These are phyloP conservation scores for Mastacembelus armatus DNA, from an alignment of 2,797 vertebrate species.

Conservation along the genomic window DNA sequence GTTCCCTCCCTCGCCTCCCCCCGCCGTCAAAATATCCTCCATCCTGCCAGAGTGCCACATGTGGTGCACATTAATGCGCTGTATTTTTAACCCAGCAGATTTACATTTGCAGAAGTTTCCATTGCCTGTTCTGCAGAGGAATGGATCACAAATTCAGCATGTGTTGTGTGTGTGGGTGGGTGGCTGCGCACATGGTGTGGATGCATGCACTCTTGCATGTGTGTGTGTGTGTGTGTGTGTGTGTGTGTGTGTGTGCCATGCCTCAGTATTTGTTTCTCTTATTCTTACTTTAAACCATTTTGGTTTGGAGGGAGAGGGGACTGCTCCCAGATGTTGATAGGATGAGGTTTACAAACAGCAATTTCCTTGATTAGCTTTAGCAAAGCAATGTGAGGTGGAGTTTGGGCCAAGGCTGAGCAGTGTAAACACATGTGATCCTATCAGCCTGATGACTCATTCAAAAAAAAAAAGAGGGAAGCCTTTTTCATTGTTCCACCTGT, in stretches of 20 bases:
- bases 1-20: conserved; percentile 51
- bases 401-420: conserved; percentile 54
- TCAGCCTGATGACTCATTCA: conserved; percentile 61
- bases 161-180: conserved; percentile 45
- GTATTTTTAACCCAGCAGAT: conserved; percentile 89
- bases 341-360: conserved; percentile 83
- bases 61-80: conserved; percentile 88
- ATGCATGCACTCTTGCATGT: background rate
- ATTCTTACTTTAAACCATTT: conserved; percentile 57
- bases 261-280: conserved; percentile 74
- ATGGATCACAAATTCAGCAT: conserved; percentile 81
- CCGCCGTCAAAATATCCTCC: conserved; percentile 82
- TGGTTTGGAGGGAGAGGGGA: conserved; percentile 56
- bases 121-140: conserved; percentile 84
- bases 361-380: conserved; percentile 84
- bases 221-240: conserved; percentile 42
- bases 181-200: conserved; percentile 21
- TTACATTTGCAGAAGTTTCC: conserved; percentile 89
- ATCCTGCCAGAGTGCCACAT: conserved; percentile 85
- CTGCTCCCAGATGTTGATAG: conserved; percentile 82
- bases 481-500: conserved; percentile 77
- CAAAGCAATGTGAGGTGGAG: conserved; percentile 64
- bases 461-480: conserved; percentile 57
- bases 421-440: conserved; percentile 75
- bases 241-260: conserved; percentile 47